These are phyloP conservation scores for Perca flavescens DNA, from an alignment of 2,113 vertebrate genomes.

Conservation along the genomic window DNA sequence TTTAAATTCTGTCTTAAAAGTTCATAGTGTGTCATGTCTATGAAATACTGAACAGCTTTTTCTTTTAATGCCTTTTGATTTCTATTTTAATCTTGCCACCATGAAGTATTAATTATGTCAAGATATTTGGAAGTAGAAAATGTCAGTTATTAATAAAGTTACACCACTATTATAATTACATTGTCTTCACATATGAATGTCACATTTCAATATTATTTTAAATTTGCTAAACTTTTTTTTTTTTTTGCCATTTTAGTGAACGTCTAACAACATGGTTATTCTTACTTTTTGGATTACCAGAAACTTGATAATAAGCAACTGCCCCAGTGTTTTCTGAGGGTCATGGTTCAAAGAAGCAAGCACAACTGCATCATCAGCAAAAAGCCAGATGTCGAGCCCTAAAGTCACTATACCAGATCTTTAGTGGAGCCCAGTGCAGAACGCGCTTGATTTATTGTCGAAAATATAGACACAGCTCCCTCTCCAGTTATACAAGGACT, in stretches of 20 bases:
- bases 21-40: slow-evolving; percentile 31
- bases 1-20: slow-evolving; percentile 55
- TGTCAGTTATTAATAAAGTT: slow-evolving; percentile 58
- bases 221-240: not conserved
- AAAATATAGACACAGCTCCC: not conserved
- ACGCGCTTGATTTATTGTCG: not conserved
- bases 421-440: too few species aligned
- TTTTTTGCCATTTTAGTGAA: not conserved
- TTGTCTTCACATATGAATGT: slow-evolving; percentile 41
- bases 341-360: not conserved
- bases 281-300: not conserved
- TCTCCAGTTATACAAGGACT: not conserved
- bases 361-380: not conserved
- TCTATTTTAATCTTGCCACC: slow-evolving; percentile 1
- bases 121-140: slow-evolving; percentile 33
- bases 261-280: not conserved
- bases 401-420: not conserved
- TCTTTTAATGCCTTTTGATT: slow-evolving; percentile 40
- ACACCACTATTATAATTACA: slow-evolving; percentile 8
- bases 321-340: not conserved
- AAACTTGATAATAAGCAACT: not conserved
- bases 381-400: not conserved
- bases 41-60: slow-evolving; percentile 34
- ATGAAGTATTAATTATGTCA: slow-evolving; percentile 41
- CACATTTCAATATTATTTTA: slow-evolving; percentile 17